Percentiles rank a stretch among this genome's conserved stretches.
Evolutionary conservation across 1,140 invertebrate species (phyloP).

Genomic region (Drosophila dunni): DNA sequence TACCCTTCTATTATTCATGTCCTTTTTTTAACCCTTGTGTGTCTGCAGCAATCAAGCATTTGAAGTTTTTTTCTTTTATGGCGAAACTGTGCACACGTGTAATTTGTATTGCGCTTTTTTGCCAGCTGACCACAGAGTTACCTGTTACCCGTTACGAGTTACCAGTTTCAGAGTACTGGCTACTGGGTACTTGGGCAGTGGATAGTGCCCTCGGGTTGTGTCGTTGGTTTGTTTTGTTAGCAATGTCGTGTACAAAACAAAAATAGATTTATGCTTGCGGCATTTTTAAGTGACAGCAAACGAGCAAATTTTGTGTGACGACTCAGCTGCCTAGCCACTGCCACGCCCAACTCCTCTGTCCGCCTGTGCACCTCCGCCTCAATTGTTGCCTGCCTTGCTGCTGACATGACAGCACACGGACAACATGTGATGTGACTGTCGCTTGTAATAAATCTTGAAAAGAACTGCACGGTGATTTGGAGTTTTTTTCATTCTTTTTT

Average conservation of each 20-base stretch:
- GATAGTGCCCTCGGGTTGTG: conserved; percentile 33
- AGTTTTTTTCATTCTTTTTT: neutral
- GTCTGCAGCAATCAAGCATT: conserved; percentile 35
- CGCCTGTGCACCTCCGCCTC: neutral
- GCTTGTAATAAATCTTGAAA: conserved; percentile 80
- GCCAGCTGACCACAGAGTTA: neutral
- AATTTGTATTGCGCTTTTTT: conserved; percentile 45
- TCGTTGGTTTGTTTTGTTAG: conserved; percentile 34
- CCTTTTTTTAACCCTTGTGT: neutral
- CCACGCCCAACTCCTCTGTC: neutral
- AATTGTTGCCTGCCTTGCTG: conserved; percentile 19
- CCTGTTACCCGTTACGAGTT: neutral
- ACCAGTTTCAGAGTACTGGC: neutral
- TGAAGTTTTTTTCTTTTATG: conserved; percentile 30
- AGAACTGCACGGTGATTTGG: conserved; percentile 67
- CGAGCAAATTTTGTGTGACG: conserved; percentile 71
- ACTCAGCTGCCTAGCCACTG: conserved; percentile 14
- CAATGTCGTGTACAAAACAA: conserved; percentile 63
- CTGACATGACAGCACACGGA: conserved; percentile 66
- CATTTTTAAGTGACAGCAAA: conserved; percentile 82
- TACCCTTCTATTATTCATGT: neutral
- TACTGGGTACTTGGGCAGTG: conserved; percentile 13
- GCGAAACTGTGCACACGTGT: conserved; percentile 30
- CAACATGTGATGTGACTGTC: conserved; percentile 72
- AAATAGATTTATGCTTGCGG: conserved; percentile 82